phyloP scores from a whole-genome alignment of 1,140 invertebrate genomes.

The Diachasma alloeum region DNA sequence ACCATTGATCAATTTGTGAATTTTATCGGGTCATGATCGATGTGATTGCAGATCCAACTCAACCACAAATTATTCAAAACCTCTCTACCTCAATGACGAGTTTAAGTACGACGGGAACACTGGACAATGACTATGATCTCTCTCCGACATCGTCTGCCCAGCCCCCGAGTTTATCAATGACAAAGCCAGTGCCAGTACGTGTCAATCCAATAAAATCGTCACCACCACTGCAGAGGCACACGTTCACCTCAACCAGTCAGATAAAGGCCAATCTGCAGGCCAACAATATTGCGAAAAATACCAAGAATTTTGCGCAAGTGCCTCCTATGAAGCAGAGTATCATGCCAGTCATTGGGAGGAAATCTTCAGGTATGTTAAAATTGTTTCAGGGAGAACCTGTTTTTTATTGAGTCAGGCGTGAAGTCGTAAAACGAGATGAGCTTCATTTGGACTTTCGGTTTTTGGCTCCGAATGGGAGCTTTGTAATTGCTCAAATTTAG shows the following conservation, averaged over 20 bases:
- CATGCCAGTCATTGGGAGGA: slow-evolving; percentile 55
- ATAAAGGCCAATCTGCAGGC: slow-evolving; percentile 60
- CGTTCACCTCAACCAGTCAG: slow-evolving; percentile 59
- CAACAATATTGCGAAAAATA: slow-evolving; percentile 50
- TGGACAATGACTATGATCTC: slow-evolving; percentile 47
- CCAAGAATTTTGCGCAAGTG: slow-evolving; percentile 57
- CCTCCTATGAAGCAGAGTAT: slow-evolving; percentile 58
- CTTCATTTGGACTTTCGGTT: too few species aligned
- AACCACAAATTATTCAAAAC: slow-evolving; percentile 58
- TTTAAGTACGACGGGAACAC: slow-evolving; percentile 41
- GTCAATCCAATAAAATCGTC: slow-evolving; percentile 61
- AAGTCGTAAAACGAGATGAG: not conserved
- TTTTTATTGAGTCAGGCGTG: not conserved
- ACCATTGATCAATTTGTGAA: not conserved
- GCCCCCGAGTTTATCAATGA: slow-evolving; percentile 43
- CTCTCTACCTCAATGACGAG: slow-evolving; percentile 61
- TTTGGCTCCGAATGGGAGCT: too few species aligned
- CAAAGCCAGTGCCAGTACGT: slow-evolving; percentile 58
- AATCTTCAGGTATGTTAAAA: slow-evolving; percentile 33
- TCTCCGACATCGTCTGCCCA: slow-evolving; percentile 45
- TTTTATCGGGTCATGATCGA: not conserved
- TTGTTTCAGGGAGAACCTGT: slow-evolving; percentile 27
- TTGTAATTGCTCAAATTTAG: too few species aligned
- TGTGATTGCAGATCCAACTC: slow-evolving; percentile 52
- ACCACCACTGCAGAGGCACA: slow-evolving; percentile 55